Percentiles rank a stretch among this genome's conserved stretches.
Conservation (phyloP, 2,888 invertebrate species). For the Mimas tiliae region DNA sequence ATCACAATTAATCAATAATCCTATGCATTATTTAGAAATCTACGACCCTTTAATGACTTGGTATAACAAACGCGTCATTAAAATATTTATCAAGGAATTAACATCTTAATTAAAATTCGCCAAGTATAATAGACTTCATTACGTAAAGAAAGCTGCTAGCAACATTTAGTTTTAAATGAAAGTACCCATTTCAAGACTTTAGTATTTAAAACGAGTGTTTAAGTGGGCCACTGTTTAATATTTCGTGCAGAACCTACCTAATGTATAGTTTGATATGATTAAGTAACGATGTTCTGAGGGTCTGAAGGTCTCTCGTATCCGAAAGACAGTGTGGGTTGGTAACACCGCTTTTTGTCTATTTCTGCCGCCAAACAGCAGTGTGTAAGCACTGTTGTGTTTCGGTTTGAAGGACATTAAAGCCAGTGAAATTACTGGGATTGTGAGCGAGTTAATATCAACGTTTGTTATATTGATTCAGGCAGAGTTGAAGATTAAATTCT, state of each 20-base stretch:
- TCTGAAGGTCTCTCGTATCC: too few relatives aligned
- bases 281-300: too few relatives aligned
- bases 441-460: constrained; percentile 22
- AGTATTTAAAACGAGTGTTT: constrained; percentile 35
- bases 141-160: neutral
- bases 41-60: neutral
- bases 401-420: too few relatives aligned
- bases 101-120: neutral
- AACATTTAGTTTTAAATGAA: neutral
- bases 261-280: constrained; percentile 18
- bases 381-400: too few relatives aligned
- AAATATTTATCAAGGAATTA: neutral
- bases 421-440: too few relatives aligned
- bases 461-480: neutral
- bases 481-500: too few relatives aligned
- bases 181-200: neutral
- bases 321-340: too few relatives aligned
- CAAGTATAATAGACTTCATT: neutral
- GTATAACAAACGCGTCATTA: neutral
- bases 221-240: constrained; percentile 28
- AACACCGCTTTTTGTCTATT: too few relatives aligned
- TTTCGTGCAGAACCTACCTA: neutral
- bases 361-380: too few relatives aligned
- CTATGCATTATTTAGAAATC: too few relatives aligned
- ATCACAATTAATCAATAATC: too few relatives aligned